These are phyloP conservation scores for Plodia interpunctella DNA, from an alignment of 1,140 invertebrate genomes.

Conservation along the genomic window DNA sequence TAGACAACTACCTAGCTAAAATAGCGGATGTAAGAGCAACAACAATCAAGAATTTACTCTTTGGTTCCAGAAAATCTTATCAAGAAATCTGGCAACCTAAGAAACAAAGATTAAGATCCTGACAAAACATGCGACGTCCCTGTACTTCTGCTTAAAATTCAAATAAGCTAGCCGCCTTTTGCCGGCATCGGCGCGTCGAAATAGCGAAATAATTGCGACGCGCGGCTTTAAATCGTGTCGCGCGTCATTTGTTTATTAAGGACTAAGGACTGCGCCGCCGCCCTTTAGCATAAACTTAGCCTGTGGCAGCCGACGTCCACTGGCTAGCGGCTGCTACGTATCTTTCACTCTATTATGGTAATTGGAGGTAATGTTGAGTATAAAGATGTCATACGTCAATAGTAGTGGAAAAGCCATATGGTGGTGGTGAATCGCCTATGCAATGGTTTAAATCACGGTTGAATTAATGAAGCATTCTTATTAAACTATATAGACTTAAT, in stretches of 20 bases:
- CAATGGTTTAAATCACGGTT: not conserved
- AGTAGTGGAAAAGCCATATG: not conserved
- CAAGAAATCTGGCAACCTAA: not conserved
- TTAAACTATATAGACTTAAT: too few species aligned
- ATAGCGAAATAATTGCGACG: constrained; percentile 65
- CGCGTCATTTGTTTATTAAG: constrained; percentile 67
- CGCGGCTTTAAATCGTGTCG: constrained; percentile 47
- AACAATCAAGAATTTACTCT: not conserved
- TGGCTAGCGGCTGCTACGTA: constrained; percentile 7
- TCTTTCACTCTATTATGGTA: constrained; percentile 15
- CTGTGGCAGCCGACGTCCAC: constrained; percentile 6
- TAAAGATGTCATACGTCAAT: constrained; percentile 12
- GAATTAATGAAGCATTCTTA: not conserved
- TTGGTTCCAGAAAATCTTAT: not conserved
- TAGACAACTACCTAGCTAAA: too few species aligned
- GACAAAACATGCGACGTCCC: not conserved
- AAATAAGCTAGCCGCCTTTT: constrained; percentile 48
- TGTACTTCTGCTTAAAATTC: constrained; percentile 35
- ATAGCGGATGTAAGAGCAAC: too few species aligned
- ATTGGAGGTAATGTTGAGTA: not conserved
- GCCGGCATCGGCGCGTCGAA: constrained; percentile 37
- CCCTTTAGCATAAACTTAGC: constrained; percentile 55
- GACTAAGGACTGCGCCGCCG: constrained; percentile 37
- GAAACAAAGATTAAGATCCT: not conserved
- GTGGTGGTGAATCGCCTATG: not conserved